These are phyloP conservation scores for Clarias batrachus DNA, from an alignment of 2,113 vertebrate species.

Conservation along the genomic window DNA sequence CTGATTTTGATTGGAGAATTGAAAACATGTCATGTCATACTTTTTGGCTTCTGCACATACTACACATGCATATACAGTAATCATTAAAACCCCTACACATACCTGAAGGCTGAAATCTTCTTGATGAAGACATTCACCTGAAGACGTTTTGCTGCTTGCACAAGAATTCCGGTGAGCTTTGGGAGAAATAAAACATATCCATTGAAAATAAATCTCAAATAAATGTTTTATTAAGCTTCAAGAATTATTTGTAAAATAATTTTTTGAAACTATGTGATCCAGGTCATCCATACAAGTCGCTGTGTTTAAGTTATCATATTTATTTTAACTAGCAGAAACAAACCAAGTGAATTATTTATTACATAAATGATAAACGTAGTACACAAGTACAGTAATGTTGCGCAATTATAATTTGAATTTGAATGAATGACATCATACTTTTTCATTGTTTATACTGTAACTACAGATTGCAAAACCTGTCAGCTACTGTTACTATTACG, in stretches of 20 bases:
- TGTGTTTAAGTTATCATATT: not conserved
- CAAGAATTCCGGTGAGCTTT: slow-evolving; percentile 86
- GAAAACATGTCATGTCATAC: not conserved
- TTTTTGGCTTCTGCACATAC: not conserved
- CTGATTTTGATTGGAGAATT: not conserved
- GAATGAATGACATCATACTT: not conserved
- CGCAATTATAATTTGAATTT: not conserved
- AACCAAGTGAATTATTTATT: not conserved
- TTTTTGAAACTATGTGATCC: not conserved
- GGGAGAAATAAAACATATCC: slow-evolving; percentile 36
- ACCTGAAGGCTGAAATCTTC: slow-evolving; percentile 80
- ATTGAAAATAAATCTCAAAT: no score
- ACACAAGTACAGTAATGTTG: not conserved
- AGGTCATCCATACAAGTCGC: not conserved
- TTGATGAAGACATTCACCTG: slow-evolving; percentile 84
- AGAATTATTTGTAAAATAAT: not conserved
- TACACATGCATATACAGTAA: not conserved
- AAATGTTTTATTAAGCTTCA: not conserved
- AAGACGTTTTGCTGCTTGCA: slow-evolving; percentile 84
- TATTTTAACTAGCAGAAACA: not conserved
- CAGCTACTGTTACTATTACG: not conserved
- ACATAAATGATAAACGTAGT: not conserved
- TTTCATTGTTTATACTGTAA: not conserved
- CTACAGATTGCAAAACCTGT: not conserved
- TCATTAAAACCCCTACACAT: slow-evolving; percentile 58